Percentiles rank a stretch among this genome's conserved stretches.
phyloP scores from a whole-genome alignment of 2,797 vertebrate species.

The Acrossocheilus fasciatus region DNA sequence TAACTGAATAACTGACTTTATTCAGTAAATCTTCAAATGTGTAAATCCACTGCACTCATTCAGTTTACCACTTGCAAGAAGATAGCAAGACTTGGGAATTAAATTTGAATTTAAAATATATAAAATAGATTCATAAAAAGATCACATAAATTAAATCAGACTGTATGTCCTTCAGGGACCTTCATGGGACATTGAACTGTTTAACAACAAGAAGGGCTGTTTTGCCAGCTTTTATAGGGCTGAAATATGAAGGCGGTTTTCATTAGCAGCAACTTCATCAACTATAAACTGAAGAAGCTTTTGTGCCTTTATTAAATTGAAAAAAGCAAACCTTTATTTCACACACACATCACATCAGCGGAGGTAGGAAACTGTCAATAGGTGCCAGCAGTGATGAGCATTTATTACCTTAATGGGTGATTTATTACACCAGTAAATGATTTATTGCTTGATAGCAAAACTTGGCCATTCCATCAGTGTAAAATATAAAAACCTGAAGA shows the following conservation, averaged over 20 bases:
- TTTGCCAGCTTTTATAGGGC: constrained; percentile 40
- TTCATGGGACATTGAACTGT: constrained; percentile 3
- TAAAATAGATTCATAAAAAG: not conserved
- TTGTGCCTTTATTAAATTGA: not conserved
- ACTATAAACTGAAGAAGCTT: constrained; percentile 41
- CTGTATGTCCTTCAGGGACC: constrained; percentile 20
- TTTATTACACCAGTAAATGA: constrained; percentile 8
- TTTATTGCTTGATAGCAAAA: not conserved
- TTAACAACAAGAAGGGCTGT: constrained; percentile 43
- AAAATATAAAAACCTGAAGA: not conserved
- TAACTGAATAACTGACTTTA: not conserved
- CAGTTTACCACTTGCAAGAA: not conserved
- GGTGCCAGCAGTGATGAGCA: not conserved
- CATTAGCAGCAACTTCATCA: constrained; percentile 30
- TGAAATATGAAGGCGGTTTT: constrained; percentile 16
- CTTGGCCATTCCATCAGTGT: not conserved
- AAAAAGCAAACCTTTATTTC: constrained; percentile 26
- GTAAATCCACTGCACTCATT: not conserved
- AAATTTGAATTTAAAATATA: not conserved
- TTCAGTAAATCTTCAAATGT: not conserved
- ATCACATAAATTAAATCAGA: not conserved
- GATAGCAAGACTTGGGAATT: not conserved
- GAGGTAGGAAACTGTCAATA: not conserved
- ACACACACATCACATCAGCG: not conserved
- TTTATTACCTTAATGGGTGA: constrained; percentile 10